A percentile compares a stretch with the other conserved stretches of the same genome.
phyloP scores from a whole-genome alignment of 2,797 vertebrate genomes.

The Monodelphis domestica region DNA sequence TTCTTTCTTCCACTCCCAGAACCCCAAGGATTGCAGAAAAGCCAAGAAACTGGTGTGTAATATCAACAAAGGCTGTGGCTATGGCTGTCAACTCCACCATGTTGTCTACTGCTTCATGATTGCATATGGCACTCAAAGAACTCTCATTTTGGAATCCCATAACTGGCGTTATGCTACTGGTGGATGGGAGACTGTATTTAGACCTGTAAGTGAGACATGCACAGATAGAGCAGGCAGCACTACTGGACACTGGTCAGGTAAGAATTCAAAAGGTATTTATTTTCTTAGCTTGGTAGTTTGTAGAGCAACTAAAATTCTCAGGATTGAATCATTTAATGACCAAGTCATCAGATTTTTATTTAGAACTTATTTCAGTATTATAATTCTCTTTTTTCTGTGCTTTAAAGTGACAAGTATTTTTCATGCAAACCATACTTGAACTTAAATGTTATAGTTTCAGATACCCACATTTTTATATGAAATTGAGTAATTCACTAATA shows the following conservation, averaged over 20 bases:
- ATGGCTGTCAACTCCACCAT: conserved; percentile 98
- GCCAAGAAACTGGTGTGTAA: conserved; percentile 98
- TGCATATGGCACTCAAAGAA: conserved; percentile 95
- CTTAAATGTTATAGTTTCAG: conserved; percentile 54
- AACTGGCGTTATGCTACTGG: conserved; percentile 98
- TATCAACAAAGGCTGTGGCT: conserved; percentile 99
- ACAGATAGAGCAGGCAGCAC: conserved; percentile 92
- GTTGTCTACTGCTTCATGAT: conserved; percentile 99
- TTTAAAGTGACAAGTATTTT: conserved; percentile 8
- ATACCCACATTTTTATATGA: conserved; percentile 44
- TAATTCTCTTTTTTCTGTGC: conserved; percentile 46
- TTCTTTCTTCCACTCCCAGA: conserved; percentile 85
- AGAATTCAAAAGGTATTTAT: conserved; percentile 3
- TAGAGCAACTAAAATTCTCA: conserved; percentile 7
- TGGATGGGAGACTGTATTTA: conserved; percentile 98
- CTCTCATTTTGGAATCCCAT: conserved; percentile 97
- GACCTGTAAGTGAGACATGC: conserved; percentile 95
- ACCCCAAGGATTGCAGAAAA: conserved; percentile 97
- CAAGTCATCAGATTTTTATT: conserved; percentile 37
- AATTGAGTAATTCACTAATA: conserved; percentile 26
- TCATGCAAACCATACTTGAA: conserved; percentile 41
- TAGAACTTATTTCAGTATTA: background rate
- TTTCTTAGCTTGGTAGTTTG: background rate
- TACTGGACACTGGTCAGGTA: conserved; percentile 98
- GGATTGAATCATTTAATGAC: background rate